Evolutionary conservation across 2,888 invertebrate genomes (phyloP).

Genomic region (Drosophila lacicola): DNA sequence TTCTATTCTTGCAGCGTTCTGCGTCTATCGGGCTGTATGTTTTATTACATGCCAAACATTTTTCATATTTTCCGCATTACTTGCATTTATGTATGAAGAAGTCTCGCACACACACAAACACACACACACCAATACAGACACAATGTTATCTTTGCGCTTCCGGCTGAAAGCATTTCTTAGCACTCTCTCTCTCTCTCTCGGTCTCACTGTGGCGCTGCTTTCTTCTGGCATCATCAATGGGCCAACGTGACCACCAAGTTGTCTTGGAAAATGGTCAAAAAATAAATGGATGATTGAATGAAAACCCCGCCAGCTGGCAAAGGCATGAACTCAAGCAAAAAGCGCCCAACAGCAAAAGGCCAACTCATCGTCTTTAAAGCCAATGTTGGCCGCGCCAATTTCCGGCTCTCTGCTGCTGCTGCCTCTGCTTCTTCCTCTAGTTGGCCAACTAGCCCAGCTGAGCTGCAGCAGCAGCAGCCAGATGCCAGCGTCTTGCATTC

Average conservation of each 20-base stretch:
- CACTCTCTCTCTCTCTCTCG: conserved; percentile 33
- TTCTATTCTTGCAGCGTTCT: conserved; percentile 36
- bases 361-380: conserved; percentile 80
- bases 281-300: conserved; percentile 81
- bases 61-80: conserved; percentile 79
- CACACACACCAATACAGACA: conserved; percentile 36
- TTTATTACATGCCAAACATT: conserved; percentile 73
- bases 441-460: conserved; percentile 42
- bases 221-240: conserved; percentile 62
- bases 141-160: conserved; percentile 81
- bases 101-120: conserved; percentile 41
- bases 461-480: conserved; percentile 35
- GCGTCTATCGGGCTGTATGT: conserved; percentile 54
- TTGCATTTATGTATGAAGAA: conserved; percentile 78
- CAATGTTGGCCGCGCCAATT: conserved; percentile 74
- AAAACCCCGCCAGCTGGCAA: conserved; percentile 79
- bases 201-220: conserved; percentile 14
- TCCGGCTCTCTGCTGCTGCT: conserved; percentile 52
- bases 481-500: conserved; percentile 71
- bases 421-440: conserved; percentile 16
- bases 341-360: conserved; percentile 67
- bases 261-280: conserved; percentile 77
- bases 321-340: conserved; percentile 55
- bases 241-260: conserved; percentile 80
- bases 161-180: conserved; percentile 82